Evolutionary conservation across 2,797 vertebrate genomes (phyloP).

Genomic region (Falco naumanni): DNA sequence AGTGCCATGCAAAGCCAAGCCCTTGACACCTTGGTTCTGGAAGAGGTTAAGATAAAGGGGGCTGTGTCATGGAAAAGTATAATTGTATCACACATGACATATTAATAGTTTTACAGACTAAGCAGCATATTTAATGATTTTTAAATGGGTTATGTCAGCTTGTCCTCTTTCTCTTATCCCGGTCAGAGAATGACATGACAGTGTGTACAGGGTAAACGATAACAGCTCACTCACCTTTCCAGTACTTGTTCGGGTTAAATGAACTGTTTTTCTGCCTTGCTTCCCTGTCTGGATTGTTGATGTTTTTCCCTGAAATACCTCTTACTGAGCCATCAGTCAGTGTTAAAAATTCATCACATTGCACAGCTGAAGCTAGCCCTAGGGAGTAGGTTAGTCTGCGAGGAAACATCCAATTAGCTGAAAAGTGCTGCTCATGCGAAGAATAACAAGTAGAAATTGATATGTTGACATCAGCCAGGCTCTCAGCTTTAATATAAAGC

Average conservation of each 20-base stretch:
- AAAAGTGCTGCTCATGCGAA: background rate
- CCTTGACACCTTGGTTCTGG: background rate
- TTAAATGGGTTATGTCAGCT: conserved; percentile 65
- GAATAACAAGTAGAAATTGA: conserved; percentile 56
- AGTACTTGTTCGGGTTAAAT: background rate
- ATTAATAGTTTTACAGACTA: conserved; percentile 40
- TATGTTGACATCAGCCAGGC: conserved; percentile 49
- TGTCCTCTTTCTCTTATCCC: conserved; percentile 51
- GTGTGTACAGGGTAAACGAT: background rate
- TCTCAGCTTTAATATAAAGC: conserved; percentile 45
- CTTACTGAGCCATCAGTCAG: conserved; percentile 53
- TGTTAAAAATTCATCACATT: conserved; percentile 59
- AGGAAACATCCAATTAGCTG: conserved; percentile 68
- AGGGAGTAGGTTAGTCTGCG: conserved; percentile 54
- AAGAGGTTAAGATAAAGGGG: background rate
- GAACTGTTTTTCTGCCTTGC: conserved; percentile 25
- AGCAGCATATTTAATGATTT: conserved; percentile 45
- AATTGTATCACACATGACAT: conserved; percentile 5
- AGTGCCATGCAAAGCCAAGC: background rate
- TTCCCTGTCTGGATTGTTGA: conserved; percentile 39
- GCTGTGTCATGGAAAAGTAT: background rate
- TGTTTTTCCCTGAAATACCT: conserved; percentile 47
- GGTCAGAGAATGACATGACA: conserved; percentile 24
- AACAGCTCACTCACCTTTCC: background rate
- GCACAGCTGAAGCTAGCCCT: conserved; percentile 48